phyloP scores from a whole-genome alignment of 2,888 invertebrate genomes.

The Cryptus armator region DNA sequence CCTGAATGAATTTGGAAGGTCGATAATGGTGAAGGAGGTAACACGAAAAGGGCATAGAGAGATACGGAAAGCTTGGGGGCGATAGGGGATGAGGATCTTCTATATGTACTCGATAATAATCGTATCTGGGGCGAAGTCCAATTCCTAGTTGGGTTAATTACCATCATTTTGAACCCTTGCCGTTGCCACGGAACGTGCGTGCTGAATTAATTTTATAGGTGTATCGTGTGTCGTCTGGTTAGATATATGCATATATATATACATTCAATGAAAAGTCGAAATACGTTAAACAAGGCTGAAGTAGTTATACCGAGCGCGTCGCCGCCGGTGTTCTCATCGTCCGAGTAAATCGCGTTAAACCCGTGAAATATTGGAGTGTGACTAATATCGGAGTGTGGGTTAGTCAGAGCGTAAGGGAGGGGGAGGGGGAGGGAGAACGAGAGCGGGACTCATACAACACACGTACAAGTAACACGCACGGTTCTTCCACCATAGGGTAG shows the following conservation, averaged over 20 bases:
- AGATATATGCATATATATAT: background rate
- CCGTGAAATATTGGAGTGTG: conserved; percentile 71
- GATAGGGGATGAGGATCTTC: conserved; percentile 3
- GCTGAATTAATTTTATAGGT: conserved; percentile 66
- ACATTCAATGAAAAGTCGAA: conserved; percentile 47
- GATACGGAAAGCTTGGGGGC: conserved; percentile 13
- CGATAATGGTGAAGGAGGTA: conserved; percentile 75
- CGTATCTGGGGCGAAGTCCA: conserved; percentile 77
- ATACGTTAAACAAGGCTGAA: conserved; percentile 40
- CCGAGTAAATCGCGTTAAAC: conserved; percentile 62
- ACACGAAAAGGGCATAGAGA: conserved; percentile 72
- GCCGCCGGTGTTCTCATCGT: conserved; percentile 37
- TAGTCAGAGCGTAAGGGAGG: too few relatives aligned
- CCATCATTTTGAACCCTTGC: conserved; percentile 79
- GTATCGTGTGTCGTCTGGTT: conserved; percentile 59
- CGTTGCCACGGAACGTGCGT: conserved; percentile 52
- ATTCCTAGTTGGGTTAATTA: conserved; percentile 79
- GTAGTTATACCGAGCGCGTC: conserved; percentile 37
- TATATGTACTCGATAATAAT: conserved; percentile 80
- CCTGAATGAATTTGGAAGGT: conserved; percentile 79
- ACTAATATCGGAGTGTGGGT: conserved; percentile 69
- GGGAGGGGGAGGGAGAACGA: background rate
- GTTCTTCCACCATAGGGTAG: conserved; percentile 55
- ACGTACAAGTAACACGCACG: conserved; percentile 57
- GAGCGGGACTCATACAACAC: conserved; percentile 33